phyloP scores from a whole-genome alignment of 2,113 vertebrate species.

The Eublepharis macularius region DNA sequence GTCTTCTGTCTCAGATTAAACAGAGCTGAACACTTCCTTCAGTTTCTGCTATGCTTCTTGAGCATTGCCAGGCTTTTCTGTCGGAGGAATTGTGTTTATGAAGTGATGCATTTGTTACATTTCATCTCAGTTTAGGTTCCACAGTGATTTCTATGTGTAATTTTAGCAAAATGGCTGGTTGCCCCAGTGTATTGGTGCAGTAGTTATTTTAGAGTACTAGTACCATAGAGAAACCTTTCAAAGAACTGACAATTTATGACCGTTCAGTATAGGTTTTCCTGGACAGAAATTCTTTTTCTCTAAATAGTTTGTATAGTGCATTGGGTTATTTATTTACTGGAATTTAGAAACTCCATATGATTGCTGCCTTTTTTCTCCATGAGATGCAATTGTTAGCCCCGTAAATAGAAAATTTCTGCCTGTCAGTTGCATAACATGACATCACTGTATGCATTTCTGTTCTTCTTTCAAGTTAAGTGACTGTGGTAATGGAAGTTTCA shows the following conservation, averaged over 20 bases:
- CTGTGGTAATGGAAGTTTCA: conserved; percentile 57
- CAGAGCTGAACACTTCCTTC: neutral
- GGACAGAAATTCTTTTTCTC: conserved; percentile 25
- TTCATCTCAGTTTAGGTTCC: conserved; percentile 46
- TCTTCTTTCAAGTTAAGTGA: conserved; percentile 64
- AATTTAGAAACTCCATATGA: no score
- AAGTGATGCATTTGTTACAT: conserved; percentile 55
- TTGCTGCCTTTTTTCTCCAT: conserved; percentile 41
- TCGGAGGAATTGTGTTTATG: conserved; percentile 61
- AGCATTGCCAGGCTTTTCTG: conserved; percentile 55
- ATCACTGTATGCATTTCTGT: conserved; percentile 65
- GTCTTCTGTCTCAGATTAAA: neutral
- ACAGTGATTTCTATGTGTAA: conserved; percentile 36
- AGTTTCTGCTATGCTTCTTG: conserved; percentile 35
- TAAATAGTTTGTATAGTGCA: conserved; percentile 52
- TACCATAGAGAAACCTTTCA: neutral
- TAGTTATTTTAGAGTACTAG: neutral
- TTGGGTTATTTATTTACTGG: conserved; percentile 22
- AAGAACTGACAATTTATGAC: conserved; percentile 20
- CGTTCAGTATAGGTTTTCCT: conserved; percentile 13
- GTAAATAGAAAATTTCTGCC: conserved; percentile 47
- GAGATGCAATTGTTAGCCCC: conserved; percentile 56
- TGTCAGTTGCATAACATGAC: conserved; percentile 67
- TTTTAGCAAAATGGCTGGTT: conserved; percentile 36
- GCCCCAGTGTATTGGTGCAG: neutral